A percentile compares a stretch with the other conserved stretches of the same genome.
phyloP scores from a whole-genome alignment of 2,888 invertebrate genomes.

The Smittia sp. region DNA sequence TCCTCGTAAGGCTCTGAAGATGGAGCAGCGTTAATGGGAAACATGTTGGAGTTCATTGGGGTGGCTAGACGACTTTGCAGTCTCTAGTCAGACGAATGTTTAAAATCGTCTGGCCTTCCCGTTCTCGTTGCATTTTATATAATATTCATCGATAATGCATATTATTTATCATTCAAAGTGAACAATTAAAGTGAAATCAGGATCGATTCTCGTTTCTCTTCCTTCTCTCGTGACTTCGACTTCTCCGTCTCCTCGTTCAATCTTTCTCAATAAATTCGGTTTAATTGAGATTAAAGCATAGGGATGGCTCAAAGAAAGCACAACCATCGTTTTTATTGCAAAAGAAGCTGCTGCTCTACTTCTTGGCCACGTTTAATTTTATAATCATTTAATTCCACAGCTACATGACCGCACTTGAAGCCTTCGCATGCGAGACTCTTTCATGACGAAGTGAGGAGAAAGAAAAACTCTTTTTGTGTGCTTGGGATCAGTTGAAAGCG shows the following conservation, averaged over 20 bases:
- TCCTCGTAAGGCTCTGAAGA: not conserved
- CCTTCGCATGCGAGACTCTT: constrained; percentile 29
- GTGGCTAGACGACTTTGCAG: too few relatives aligned
- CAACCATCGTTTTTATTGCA: constrained; percentile 15
- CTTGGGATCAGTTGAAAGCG: constrained; percentile 28
- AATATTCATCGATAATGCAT: constrained; percentile 9
- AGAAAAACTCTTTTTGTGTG: not conserved
- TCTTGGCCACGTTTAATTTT: constrained; percentile 26
- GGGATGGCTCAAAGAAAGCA: not conserved
- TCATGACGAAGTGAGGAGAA: not conserved
- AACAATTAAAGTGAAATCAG: constrained; percentile 38
- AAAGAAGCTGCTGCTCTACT: constrained; percentile 28
- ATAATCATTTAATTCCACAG: constrained; percentile 24
- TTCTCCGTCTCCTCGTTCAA: not conserved
- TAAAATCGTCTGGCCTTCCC: not conserved
- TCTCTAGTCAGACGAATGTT: too few relatives aligned
- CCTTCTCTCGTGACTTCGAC: not conserved
- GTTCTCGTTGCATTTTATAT: constrained; percentile 32
- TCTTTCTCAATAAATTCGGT: not conserved
- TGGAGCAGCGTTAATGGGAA: not conserved
- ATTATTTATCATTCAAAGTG: constrained; percentile 33
- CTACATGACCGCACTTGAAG: constrained; percentile 30
- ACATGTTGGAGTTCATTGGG: not conserved
- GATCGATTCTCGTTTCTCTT: not conserved
- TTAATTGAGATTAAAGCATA: constrained; percentile 28